Conservation (phyloP, 2,888 invertebrate genomes). For the Agrochola lota region DNA sequence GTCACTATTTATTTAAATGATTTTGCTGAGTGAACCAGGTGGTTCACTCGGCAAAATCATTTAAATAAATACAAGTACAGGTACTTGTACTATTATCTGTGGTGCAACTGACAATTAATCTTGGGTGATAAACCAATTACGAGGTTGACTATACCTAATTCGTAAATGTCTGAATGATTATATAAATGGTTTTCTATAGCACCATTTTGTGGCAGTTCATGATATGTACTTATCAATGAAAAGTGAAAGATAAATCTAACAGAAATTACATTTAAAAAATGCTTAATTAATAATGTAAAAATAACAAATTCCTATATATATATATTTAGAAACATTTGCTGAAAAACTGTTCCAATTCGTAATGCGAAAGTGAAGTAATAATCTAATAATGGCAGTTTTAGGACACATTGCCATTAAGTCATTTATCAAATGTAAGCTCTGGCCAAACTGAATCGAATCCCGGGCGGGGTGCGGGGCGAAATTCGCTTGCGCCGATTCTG, state of each 20-base stretch:
- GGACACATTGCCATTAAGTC: neutral
- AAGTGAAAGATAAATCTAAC: constrained; percentile 3
- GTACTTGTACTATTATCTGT: too few species aligned
- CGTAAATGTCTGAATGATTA: constrained; percentile 5
- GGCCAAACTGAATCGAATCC: neutral
- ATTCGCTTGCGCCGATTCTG: neutral
- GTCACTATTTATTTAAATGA: too few species aligned
- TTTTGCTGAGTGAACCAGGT: too few species aligned
- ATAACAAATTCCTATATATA: neutral
- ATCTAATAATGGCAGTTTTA: neutral
- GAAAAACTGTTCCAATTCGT: neutral
- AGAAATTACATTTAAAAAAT: constrained; percentile 3
- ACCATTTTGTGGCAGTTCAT: constrained; percentile 48
- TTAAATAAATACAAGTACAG: too few species aligned
- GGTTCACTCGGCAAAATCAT: too few species aligned
- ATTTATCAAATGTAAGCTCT: neutral
- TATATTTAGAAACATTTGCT: neutral
- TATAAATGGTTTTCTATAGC: constrained; percentile 50
- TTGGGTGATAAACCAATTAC: neutral
- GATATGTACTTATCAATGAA: constrained; percentile 43
- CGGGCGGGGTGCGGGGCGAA: neutral
- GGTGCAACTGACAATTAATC: neutral
- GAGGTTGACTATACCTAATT: neutral
- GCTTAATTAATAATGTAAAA: constrained; percentile 15
- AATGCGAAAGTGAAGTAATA: neutral